Conservation (phyloP, 2,888 invertebrate genomes). For the Microplitis deprimator region DNA sequence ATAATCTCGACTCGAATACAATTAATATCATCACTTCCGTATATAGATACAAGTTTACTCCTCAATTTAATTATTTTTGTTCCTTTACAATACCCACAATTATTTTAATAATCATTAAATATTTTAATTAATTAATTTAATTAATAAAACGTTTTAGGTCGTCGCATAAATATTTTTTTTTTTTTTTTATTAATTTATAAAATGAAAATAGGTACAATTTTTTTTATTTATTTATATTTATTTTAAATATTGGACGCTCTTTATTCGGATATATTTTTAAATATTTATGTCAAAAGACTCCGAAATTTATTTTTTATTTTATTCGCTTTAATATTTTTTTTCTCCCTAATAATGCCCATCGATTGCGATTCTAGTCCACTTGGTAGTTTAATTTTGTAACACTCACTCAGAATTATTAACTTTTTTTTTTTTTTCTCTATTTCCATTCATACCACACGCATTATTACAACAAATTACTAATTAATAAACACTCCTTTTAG, state of each 20-base stretch:
- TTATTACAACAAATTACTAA: constrained; percentile 49
- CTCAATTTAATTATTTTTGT: constrained; percentile 41
- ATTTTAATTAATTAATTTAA: constrained; percentile 48
- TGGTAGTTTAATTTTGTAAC: constrained; percentile 70
- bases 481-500: constrained; percentile 53
- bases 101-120: constrained; percentile 44
- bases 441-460: constrained; percentile 32
- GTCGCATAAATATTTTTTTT: constrained; percentile 53
- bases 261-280: constrained; percentile 45
- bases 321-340: constrained; percentile 50
- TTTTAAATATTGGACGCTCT: constrained; percentile 60
- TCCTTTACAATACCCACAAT: constrained; percentile 38
- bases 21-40: constrained; percentile 62
- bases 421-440: constrained; percentile 39
- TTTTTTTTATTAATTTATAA: constrained; percentile 68
- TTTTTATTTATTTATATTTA: neutral
- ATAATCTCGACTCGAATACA: constrained; percentile 70
- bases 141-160: constrained; percentile 61
- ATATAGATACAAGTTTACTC: constrained; percentile 59
- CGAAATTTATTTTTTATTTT: constrained; percentile 58
- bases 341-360: constrained; percentile 69
- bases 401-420: constrained; percentile 49
- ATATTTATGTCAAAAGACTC: constrained; percentile 63
- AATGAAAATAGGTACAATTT: constrained; percentile 72
- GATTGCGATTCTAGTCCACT: constrained; percentile 72